Conservation (phyloP, 2,797 vertebrate species). For the Lacerta bilineata region DNA sequence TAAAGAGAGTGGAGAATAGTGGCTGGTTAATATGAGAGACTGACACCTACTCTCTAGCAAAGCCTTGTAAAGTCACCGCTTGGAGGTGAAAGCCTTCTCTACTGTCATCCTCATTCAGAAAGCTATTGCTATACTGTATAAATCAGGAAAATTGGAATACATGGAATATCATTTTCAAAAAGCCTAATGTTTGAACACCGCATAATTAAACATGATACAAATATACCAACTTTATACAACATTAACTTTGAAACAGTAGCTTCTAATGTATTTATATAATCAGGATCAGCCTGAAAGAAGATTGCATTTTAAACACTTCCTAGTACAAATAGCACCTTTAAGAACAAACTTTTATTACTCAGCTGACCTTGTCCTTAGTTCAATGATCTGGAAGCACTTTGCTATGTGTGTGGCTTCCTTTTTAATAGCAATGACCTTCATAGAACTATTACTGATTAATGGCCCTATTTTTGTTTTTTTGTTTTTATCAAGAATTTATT, state of each 20-base stretch:
- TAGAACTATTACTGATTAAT: slow-evolving; percentile 35
- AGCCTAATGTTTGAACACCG: not conserved
- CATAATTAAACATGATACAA: not conserved
- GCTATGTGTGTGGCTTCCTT: not conserved
- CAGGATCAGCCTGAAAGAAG: not conserved
- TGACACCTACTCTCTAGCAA: not conserved
- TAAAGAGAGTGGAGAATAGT: too few relatives aligned
- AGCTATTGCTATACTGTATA: not conserved
- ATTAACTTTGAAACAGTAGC: not conserved
- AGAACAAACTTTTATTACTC: not conserved
- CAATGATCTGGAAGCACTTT: not conserved
- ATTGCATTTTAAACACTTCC: not conserved
- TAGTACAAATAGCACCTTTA: slow-evolving; percentile 2
- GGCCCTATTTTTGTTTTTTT: slow-evolving; percentile 45
- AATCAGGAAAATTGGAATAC: not conserved
- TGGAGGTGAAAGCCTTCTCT: not conserved
- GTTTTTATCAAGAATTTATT: too few relatives aligned
- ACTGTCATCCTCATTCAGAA: not conserved
- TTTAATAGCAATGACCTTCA: slow-evolving; percentile 38
- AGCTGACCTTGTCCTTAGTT: slow-evolving; percentile 25
- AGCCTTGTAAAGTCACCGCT: not conserved
- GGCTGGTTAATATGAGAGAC: too few relatives aligned
- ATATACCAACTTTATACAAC: not conserved
- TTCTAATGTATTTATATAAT: not conserved
- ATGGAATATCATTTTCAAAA: not conserved